phyloP scores from a whole-genome alignment of 2,113 vertebrate species.

The Paratilapia polleni region DNA sequence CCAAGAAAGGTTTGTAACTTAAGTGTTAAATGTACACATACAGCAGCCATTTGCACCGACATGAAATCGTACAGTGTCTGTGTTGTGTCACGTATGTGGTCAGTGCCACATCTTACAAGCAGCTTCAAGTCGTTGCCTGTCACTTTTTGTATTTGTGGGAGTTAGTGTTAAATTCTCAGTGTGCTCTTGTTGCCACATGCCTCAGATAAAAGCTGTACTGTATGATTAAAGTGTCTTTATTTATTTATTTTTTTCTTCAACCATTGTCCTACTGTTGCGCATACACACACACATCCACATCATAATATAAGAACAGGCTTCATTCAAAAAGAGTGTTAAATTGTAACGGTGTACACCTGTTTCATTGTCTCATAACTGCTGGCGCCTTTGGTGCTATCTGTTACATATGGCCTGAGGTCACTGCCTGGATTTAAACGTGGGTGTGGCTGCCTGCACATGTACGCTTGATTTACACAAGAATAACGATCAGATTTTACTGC shows the following conservation, averaged over 20 bases:
- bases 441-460: neutral
- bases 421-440: neutral
- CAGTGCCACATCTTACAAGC: slow-evolving; percentile 28
- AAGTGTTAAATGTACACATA: slow-evolving; percentile 10
- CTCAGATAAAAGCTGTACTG: slow-evolving; percentile 54
- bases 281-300: neutral
- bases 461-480: slow-evolving; percentile 8
- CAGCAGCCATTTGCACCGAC: slow-evolving; percentile 38
- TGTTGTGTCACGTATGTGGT: slow-evolving; percentile 7
- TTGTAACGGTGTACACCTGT: slow-evolving; percentile 22
- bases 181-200: slow-evolving; percentile 26
- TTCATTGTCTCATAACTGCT: slow-evolving; percentile 42
- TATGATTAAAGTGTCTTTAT: slow-evolving; percentile 65
- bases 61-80: slow-evolving; percentile 15
- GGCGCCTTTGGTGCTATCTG: slow-evolving; percentile 14
- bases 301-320: slow-evolving; percentile 1
- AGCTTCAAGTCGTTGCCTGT: slow-evolving; percentile 5
- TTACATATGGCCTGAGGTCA: slow-evolving; percentile 25
- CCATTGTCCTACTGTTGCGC: slow-evolving; percentile 1
- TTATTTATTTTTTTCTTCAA: slow-evolving; percentile 19
- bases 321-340: neutral
- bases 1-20: neutral
- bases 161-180: neutral
- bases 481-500: slow-evolving; percentile 15
- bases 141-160: slow-evolving; percentile 25